Conservation (phyloP, 2,888 invertebrate genomes). For the Drosophila helvetica region DNA sequence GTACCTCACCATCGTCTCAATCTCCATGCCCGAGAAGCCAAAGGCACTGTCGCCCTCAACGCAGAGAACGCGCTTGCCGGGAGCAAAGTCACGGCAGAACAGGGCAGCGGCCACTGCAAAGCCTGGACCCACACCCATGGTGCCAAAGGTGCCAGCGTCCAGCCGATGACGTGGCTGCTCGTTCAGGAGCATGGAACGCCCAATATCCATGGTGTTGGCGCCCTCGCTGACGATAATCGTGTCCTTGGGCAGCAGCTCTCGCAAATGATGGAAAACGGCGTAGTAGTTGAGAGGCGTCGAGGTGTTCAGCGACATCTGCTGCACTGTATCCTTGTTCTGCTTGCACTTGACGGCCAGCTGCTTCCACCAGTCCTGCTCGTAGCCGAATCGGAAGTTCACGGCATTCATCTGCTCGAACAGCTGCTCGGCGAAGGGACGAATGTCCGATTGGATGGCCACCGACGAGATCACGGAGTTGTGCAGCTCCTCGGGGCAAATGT, state of each 20-base stretch:
- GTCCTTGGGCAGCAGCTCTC: conserved; percentile 90
- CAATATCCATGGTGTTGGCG: conserved; percentile 99
- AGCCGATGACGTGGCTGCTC: conserved; percentile 92
- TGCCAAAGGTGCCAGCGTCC: conserved; percentile 98
- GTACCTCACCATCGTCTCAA: conserved; percentile 98
- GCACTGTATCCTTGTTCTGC: conserved; percentile 88
- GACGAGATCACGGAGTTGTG: conserved; percentile 93
- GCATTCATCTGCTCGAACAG: conserved; percentile 86
- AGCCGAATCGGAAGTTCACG: conserved; percentile 86
- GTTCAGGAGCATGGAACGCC: conserved; percentile 94
- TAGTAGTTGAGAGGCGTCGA: conserved; percentile 95
- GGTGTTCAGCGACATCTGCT: conserved; percentile 89
- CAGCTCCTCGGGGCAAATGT: conserved; percentile 94
- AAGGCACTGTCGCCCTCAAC: conserved; percentile 99
- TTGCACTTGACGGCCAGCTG: conserved; percentile 88
- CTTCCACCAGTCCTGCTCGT: conserved; percentile 90
- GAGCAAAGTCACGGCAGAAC: conserved; percentile 92
- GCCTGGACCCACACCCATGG: conserved; percentile 97
- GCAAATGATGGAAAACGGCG: conserved; percentile 93
- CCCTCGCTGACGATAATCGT: conserved; percentile 97
- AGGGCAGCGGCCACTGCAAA: conserved; percentile 96
- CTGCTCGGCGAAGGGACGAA: conserved; percentile 89
- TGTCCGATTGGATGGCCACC: conserved; percentile 93
- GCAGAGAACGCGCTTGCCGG: conserved; percentile 93
- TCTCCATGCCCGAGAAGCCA: conserved; percentile 99